Evolutionary conservation across 30 jellyfish, hydroid and myxozoan genomes (phyloP).

Genomic region (Pseudorhiza aurosa): DNA sequence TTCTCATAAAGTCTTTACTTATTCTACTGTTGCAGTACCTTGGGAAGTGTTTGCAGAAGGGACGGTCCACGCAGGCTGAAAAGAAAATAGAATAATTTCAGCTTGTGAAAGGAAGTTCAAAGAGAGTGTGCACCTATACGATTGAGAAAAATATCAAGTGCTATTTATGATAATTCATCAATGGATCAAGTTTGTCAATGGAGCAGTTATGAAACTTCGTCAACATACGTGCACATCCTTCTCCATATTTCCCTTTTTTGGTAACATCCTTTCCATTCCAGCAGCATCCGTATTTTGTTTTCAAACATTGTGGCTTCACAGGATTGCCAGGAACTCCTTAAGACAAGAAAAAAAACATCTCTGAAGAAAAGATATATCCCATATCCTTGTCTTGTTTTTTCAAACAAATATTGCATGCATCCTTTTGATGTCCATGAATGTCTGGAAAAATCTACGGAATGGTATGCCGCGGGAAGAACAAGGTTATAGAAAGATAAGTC

Average conservation of each 20-base stretch:
- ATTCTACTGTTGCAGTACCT: constrained; percentile 35
- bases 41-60: constrained; percentile 20
- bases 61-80: constrained; percentile 57
- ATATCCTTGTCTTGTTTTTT: too few species aligned
- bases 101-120: not conserved
- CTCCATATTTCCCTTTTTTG: constrained; percentile 54
- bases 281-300: constrained; percentile 63
- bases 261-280: constrained; percentile 59
- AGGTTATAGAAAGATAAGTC: not conserved
- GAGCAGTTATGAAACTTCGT: too few species aligned
- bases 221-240: constrained; percentile 54
- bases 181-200: not conserved
- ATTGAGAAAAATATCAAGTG: not conserved
- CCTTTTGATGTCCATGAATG: too few species aligned
- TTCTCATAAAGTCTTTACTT: constrained; percentile 33
- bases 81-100: not conserved
- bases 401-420: too few species aligned
- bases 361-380: too few species aligned
- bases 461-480: too few species aligned
- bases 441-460: too few species aligned
- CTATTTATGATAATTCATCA: not conserved
- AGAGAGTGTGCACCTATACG: not conserved
- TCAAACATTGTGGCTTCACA: constrained; percentile 40
- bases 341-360: not conserved
- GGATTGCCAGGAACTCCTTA: constrained; percentile 47